phyloP scores from a whole-genome alignment of 1,140 invertebrate genomes.

The Scaptomyza pallida region DNA sequence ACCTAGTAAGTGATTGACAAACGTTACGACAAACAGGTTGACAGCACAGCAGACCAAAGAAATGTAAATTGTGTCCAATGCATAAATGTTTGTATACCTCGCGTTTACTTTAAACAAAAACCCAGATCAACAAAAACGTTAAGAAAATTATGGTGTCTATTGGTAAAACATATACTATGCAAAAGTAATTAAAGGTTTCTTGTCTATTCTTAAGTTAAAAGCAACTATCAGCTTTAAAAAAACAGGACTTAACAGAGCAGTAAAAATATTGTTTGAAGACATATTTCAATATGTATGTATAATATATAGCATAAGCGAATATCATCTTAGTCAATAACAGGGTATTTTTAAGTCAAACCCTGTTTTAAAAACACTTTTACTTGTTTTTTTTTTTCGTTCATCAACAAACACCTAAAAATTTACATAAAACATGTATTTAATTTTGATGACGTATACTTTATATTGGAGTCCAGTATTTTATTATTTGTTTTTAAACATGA shows the following conservation, averaged over 20 bases:
- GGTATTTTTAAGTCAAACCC: not conserved
- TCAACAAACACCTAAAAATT: not conserved
- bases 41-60: conserved; percentile 25
- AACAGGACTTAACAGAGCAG: too few relatives aligned
- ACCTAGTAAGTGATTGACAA: conserved; percentile 56
- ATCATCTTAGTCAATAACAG: not conserved
- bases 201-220: too few relatives aligned
- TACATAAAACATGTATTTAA: not conserved
- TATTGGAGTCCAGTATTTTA: not conserved
- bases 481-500: not conserved
- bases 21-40: conserved; percentile 55
- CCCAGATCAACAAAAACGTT: too few relatives aligned
- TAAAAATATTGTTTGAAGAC: too few relatives aligned
- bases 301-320: too few relatives aligned
- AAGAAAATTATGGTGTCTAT: too few relatives aligned
- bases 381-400: not conserved
- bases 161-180: too few relatives aligned
- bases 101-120: too few relatives aligned
- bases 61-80: conserved; percentile 19
- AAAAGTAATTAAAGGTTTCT: too few relatives aligned
- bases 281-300: too few relatives aligned
- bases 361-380: not conserved
- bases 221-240: too few relatives aligned
- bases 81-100: too few relatives aligned
- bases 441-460: conserved; percentile 13